These are phyloP conservation scores for Mallotus villosus DNA, from an alignment of 2,797 vertebrate genomes.

Conservation along the genomic window DNA sequence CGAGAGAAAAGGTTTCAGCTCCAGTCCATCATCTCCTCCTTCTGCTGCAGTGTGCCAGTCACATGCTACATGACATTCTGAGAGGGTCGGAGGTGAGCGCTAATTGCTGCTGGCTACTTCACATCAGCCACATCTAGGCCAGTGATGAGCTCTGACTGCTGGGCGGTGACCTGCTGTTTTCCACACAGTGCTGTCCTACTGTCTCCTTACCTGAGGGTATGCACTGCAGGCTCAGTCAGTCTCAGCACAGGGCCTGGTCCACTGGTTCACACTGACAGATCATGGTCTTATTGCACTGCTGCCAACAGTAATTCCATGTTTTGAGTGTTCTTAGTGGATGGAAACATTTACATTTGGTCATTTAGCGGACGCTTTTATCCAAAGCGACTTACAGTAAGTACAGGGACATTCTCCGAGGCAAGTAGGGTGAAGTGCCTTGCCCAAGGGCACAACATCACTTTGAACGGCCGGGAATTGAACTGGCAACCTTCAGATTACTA, in stretches of 20 bases:
- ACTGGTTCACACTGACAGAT: neutral
- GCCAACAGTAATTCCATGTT: neutral
- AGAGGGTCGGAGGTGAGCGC: constrained; percentile 19
- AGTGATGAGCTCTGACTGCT: constrained; percentile 30
- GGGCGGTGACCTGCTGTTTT: constrained; percentile 21
- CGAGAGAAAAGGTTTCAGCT: neutral
- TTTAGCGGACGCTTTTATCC: too few species aligned
- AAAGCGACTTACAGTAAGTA: too few species aligned
- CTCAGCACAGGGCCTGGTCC: neutral
- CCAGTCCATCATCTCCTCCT: constrained; percentile 5
- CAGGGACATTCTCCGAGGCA: too few species aligned
- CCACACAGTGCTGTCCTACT: constrained; percentile 11
- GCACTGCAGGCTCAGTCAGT: constrained; percentile 1
- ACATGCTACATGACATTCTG: constrained; percentile 43
- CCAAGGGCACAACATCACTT: too few species aligned
- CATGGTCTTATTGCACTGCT: neutral
- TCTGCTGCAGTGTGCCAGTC: constrained; percentile 27
- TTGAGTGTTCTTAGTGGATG: neutral
- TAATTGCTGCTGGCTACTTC: constrained; percentile 39
- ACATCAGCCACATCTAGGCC: constrained; percentile 32
- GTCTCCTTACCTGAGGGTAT: neutral
- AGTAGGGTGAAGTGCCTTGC: too few species aligned
- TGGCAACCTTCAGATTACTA: too few species aligned
- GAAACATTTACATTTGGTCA: too few species aligned
- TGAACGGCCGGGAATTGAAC: too few species aligned